phyloP scores from a whole-genome alignment of 2,113 vertebrate genomes.

The Dromiciops gliroides region DNA sequence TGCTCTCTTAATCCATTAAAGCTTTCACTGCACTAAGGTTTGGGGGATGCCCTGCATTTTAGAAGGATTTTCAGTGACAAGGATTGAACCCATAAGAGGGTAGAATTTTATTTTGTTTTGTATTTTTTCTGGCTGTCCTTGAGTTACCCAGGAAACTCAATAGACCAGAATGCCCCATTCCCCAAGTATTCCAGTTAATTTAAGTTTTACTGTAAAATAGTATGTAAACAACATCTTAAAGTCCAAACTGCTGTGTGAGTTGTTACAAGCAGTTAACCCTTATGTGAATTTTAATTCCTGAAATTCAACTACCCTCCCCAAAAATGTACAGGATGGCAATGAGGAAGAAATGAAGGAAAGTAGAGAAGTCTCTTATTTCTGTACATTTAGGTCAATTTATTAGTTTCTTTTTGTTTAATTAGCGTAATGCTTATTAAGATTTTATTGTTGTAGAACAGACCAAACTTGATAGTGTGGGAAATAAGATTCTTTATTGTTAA shows the following conservation, averaged over 20 bases:
- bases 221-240: background rate
- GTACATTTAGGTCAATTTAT: background rate
- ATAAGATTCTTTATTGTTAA: slow-evolving; percentile 48
- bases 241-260: slow-evolving; percentile 3
- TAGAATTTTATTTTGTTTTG: background rate
- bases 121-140: slow-evolving; percentile 3
- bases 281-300: slow-evolving; percentile 12
- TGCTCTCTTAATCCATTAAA: background rate
- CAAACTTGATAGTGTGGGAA: slow-evolving; percentile 7
- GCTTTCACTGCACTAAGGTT: background rate
- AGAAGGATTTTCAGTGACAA: slow-evolving; percentile 29
- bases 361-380: slow-evolving; percentile 3
- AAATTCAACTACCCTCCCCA: background rate
- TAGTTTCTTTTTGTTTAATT: slow-evolving; percentile 48
- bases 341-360: background rate
- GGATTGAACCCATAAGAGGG: background rate
- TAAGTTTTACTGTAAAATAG: background rate
- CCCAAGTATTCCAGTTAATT: background rate
- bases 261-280: slow-evolving; percentile 40
- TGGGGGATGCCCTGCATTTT: slow-evolving; percentile 15
- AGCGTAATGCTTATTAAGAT: slow-evolving; percentile 22
- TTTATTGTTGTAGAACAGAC: slow-evolving; percentile 36
- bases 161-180: slow-evolving; percentile 16
- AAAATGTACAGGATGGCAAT: background rate
- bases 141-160: slow-evolving; percentile 38